Conservation (phyloP, 2,797 vertebrate genomes). For the Crypturellus tataupa region DNA sequence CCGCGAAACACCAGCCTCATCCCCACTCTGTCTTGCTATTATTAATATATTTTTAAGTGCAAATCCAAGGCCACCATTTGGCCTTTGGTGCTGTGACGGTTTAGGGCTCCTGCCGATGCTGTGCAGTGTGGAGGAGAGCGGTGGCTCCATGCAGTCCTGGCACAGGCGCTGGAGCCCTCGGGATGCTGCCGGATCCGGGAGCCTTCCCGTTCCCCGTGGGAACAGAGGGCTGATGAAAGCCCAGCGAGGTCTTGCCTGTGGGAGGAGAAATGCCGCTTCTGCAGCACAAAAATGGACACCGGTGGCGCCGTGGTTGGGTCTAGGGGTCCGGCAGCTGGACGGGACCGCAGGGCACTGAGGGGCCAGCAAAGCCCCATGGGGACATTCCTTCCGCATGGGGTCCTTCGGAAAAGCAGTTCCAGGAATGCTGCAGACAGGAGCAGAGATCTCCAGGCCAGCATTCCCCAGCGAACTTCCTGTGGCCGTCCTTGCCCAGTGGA, state of each 20-base stretch:
- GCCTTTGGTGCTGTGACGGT: background rate
- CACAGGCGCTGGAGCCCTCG: too few species aligned
- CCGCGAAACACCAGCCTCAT: background rate
- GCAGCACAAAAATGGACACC: accelerated
- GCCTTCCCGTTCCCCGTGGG: too few species aligned
- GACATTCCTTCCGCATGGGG: too few species aligned
- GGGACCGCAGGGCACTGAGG: too few species aligned
- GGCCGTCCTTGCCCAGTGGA: too few species aligned
- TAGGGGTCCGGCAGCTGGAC: too few species aligned
- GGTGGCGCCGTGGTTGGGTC: too few species aligned
- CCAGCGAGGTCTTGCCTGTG: background rate
- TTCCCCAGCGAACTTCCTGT: background rate
- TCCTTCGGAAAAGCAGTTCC: background rate
- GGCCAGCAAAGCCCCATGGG: too few species aligned
- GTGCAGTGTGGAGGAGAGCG: too few species aligned
- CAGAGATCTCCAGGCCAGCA: background rate
- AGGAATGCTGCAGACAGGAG: background rate
- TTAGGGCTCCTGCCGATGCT: background rate
- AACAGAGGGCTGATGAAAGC: background rate
- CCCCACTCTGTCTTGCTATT: background rate
- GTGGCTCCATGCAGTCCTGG: background rate
- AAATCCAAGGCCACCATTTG: background rate
- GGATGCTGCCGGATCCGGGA: accelerated
- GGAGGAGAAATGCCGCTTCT: background rate
- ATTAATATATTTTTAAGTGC: background rate